Percentiles rank a stretch among this genome's conserved stretches.
Evolutionary conservation across 2,797 vertebrate genomes (phyloP).

Genomic region (Sphenopsis melanotis): DNA sequence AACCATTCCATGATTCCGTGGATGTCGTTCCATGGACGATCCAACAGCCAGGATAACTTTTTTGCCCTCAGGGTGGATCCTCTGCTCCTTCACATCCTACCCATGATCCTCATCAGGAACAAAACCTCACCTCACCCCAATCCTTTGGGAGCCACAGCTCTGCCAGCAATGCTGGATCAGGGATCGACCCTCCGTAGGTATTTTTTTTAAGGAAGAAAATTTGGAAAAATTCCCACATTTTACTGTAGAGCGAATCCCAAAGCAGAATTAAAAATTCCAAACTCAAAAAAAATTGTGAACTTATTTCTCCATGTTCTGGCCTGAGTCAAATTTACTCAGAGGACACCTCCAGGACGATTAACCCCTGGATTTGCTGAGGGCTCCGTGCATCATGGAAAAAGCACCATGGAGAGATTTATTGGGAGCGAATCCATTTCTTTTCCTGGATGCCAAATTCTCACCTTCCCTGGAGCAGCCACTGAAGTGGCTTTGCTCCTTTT

Average conservation of each 20-base stretch:
- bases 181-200: not conserved
- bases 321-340: not conserved
- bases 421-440: not conserved
- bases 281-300: not conserved
- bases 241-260: not conserved
- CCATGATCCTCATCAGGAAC: rapidly evolving
- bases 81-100: not conserved
- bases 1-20: not conserved
- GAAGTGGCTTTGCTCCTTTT: not conserved
- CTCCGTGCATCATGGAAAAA: not conserved
- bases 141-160: not conserved
- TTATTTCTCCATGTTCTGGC: not conserved
- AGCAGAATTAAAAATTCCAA: not conserved
- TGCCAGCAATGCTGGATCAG: not conserved
- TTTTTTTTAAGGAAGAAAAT: not conserved
- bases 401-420: not conserved
- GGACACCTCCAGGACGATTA: not conserved
- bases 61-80: not conserved
- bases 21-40: not conserved
- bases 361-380: not conserved
- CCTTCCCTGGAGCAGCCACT: not conserved
- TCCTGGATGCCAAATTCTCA: not conserved
- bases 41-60: rapidly evolving
- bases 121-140: rapidly evolving
- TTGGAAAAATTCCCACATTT: not conserved